Evolutionary conservation across 2,797 vertebrate genomes (phyloP), one percentile per base, ranked within the genome.

Genomic region (Cyprinodon diabolis): DNA sequence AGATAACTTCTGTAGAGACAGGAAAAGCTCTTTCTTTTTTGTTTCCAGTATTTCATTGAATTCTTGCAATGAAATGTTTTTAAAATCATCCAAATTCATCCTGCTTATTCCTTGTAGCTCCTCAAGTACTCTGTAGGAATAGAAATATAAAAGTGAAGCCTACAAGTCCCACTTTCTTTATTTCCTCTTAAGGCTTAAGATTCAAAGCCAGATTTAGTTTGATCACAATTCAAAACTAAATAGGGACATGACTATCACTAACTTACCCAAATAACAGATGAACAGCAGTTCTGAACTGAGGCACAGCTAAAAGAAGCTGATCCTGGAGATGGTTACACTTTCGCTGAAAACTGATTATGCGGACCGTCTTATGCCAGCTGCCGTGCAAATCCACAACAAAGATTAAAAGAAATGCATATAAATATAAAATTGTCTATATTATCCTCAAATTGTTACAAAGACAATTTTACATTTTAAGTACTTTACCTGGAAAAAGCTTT

Each of bases 251-350:
- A 6, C 4, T 71, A 13, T 23, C 30, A 35, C 37, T 19, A 40
- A 69, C 72, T 79, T 63, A 96, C 96, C 94, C 91, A 77, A 73
- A 91, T n/a, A 96, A 81, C 19, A 95, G 90, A 21, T 95, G 79
- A 58, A 97, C 89, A 1, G 89, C 94, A 1, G 84, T 85, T 75
- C 95, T 94, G 87, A 96, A 96, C 79, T 94, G 95, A 15, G 96
- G 95, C 10, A 96, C 92, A 4, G 90, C 86, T 3, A 86, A 70
- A n/a, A 96, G 88, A 77, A 96, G 86, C 17, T 72, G 52, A 12
- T 78, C 78, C 57, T 86, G 81, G 71, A 97, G 90, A 19, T 81
- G 37, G 19, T 82, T 56, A 17, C 65, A 77, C 30, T 71, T 81
- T 40, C 72, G 91, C 57, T 87, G 69, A 63, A 95, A 91, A 12